Evolutionary conservation across 2,113 vertebrate genomes (phyloP).

Genomic region (Potamarius usumacintae): DNA sequence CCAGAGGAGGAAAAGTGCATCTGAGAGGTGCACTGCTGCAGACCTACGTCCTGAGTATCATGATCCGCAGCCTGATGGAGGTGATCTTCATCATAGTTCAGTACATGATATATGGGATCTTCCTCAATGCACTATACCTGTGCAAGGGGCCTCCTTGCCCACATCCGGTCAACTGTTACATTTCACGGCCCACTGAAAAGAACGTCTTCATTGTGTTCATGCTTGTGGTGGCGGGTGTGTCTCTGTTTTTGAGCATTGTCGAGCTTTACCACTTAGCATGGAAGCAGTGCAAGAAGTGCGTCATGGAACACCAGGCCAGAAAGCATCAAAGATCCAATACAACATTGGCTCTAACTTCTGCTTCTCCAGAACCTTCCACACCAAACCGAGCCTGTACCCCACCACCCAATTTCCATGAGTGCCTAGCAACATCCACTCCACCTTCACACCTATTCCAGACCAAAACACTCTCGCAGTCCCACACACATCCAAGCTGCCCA

Average conservation of each 20-base stretch:
- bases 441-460: constrained; percentile 49
- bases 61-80: constrained; percentile 89
- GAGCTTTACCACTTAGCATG: constrained; percentile 92
- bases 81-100: constrained; percentile 92
- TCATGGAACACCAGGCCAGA: constrained; percentile 37
- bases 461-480: constrained; percentile 54
- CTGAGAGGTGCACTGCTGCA: constrained; percentile 85
- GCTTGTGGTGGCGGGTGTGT: constrained; percentile 85
- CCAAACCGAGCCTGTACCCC: constrained; percentile 76
- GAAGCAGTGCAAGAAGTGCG: constrained; percentile 80
- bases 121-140: constrained; percentile 84
- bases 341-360: constrained; percentile 37
- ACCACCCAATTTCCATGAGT: constrained; percentile 87
- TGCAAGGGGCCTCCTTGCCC: constrained; percentile 88
- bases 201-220: constrained; percentile 98
- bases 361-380: constrained; percentile 60
- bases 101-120: constrained; percentile 88
- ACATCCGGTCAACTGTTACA: constrained; percentile 90
- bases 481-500: constrained; percentile 69
- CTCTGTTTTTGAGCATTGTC: constrained; percentile 83
- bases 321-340: constrained; percentile 48
- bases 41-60: constrained; percentile 89
- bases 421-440: constrained; percentile 68
- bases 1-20: constrained; percentile 64
- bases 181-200: constrained; percentile 95